Conservation (phyloP, 2,888 invertebrate genomes). For the Parnassius apollo region DNA sequence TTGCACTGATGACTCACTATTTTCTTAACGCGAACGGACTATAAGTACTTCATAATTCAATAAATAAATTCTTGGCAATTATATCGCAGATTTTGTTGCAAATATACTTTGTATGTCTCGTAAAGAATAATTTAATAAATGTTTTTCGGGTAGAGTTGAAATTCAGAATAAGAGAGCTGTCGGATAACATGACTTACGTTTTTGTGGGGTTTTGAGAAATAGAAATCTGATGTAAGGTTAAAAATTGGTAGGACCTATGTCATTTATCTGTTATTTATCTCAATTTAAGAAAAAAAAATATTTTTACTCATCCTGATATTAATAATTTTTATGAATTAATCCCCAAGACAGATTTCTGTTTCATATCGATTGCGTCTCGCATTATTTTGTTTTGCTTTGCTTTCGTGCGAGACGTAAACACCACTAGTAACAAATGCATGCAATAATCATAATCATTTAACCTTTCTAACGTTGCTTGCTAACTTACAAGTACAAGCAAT, state of each 20-base stretch:
- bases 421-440: conserved; percentile 8
- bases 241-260: too few relatives aligned
- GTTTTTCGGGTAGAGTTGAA: conserved; percentile 7
- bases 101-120: too few relatives aligned
- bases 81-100: too few relatives aligned
- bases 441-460: conserved; percentile 3
- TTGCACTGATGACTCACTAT: too few relatives aligned
- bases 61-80: too few relatives aligned
- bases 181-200: not conserved
- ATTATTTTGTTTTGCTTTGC: conserved; percentile 8
- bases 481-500: too few relatives aligned
- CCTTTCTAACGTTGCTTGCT: conserved; percentile 1
- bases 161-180: conserved; percentile 13
- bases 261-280: too few relatives aligned
- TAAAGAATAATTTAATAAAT: too few relatives aligned
- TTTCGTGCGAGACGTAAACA: not conserved
- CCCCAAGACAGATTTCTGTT: not conserved
- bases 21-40: too few relatives aligned
- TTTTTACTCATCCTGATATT: not conserved
- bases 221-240: conserved; percentile 6
- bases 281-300: too few relatives aligned
- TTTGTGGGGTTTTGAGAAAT: not conserved
- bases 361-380: not conserved
- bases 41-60: too few relatives aligned
- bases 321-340: not conserved